phyloP scores from a whole-genome alignment of 1,140 invertebrate species.

The Drosophila bocqueti region DNA sequence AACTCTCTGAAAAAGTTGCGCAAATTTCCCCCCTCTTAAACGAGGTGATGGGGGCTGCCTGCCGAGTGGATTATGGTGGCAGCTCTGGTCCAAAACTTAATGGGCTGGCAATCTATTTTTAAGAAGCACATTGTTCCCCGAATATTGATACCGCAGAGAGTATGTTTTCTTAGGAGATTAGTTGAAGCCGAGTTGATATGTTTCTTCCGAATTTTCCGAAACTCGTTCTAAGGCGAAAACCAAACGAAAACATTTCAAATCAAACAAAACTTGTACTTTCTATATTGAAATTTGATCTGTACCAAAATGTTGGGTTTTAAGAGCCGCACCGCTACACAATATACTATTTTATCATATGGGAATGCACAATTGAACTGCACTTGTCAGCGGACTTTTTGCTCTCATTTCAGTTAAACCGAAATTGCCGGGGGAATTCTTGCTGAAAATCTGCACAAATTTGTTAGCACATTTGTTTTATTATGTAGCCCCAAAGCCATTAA shows the following conservation, averaged over 20 bases:
- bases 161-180: conserved; percentile 48
- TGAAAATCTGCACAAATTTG: conserved; percentile 59
- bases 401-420: conserved; percentile 33
- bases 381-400: conserved; percentile 33
- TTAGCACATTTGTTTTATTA: conserved; percentile 27
- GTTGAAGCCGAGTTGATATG: conserved; percentile 38
- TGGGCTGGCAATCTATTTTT: conserved; percentile 63
- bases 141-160: conserved; percentile 47
- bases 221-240: conserved; percentile 16
- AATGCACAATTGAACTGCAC: conserved; percentile 14
- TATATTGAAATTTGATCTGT: conserved; percentile 26
- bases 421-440: conserved; percentile 48
- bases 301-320: conserved; percentile 19
- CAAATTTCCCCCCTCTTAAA: conserved; percentile 24
- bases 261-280: conserved; percentile 32
- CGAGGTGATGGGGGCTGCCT: not conserved
- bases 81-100: conserved; percentile 42
- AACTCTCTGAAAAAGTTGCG: conserved; percentile 58
- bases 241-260: conserved; percentile 13
- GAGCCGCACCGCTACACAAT: not conserved
- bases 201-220: conserved; percentile 17
- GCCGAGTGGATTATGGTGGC: conserved; percentile 28
- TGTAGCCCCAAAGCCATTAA: conserved; percentile 40
- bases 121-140: conserved; percentile 52
- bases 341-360: conserved; percentile 22